Percentiles rank a stretch among this genome's conserved stretches.
Evolutionary conservation across 1,140 invertebrate genomes (phyloP).

Genomic region (Drosophila erecta): DNA sequence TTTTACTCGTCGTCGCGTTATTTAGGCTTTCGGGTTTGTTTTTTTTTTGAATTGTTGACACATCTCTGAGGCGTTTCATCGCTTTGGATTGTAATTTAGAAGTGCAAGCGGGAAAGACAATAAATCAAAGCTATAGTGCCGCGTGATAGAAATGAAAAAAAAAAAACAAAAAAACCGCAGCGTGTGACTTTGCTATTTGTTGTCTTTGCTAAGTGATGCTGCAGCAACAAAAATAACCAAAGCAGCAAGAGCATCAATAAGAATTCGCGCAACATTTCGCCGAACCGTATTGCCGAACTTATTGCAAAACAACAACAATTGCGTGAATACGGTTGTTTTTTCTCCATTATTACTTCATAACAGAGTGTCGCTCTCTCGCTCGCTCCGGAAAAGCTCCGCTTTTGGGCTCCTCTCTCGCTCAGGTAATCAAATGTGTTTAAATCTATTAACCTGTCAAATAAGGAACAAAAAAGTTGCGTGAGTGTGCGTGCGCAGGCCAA

Average conservation of each 20-base stretch:
- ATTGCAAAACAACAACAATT: constrained; percentile 30
- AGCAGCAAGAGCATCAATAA: background rate
- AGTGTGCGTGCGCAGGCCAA: constrained; percentile 51
- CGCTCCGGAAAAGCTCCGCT: constrained; percentile 22
- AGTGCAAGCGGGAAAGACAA: background rate
- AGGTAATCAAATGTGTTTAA: constrained; percentile 77
- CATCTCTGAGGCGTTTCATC: background rate
- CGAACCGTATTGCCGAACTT: constrained; percentile 5
- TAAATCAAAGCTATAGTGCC: background rate
- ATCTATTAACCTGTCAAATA: constrained; percentile 75
- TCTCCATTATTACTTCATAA: constrained; percentile 70
- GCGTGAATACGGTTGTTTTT: constrained; percentile 38
- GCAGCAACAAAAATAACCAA: constrained; percentile 7
- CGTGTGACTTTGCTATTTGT: constrained; percentile 30
- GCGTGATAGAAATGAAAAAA: background rate
- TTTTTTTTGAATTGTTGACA: constrained; percentile 25
- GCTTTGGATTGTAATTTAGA: background rate
- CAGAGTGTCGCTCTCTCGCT: constrained; percentile 42
- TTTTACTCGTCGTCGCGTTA: constrained; percentile 9
- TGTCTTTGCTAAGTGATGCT: constrained; percentile 27
- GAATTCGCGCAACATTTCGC: constrained; percentile 21
- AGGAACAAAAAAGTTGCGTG: constrained; percentile 38
- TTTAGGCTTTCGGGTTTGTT: constrained; percentile 3
- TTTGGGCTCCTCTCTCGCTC: constrained; percentile 23
- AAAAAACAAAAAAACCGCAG: constrained; percentile 26